A percentile compares a stretch with the other conserved stretches of the same genome.
Evolutionary conservation across 2,888 invertebrate species (phyloP).

Genomic region (Folsomia manolachei): DNA sequence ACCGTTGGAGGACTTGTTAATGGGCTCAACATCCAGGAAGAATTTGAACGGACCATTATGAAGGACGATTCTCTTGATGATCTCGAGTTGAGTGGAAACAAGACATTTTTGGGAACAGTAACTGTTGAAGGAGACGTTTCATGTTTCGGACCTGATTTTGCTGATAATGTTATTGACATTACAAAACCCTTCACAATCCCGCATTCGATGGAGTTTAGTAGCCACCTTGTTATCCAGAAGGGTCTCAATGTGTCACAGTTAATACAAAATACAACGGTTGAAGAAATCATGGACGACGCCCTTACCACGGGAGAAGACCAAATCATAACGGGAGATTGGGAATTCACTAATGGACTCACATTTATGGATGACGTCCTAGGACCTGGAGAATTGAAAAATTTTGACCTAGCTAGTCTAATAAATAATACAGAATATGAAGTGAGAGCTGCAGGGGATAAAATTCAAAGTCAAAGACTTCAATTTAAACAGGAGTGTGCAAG

Average conservation of each 20-base stretch:
- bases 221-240: slow-evolving; percentile 20
- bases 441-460: slow-evolving; percentile 11
- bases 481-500: slow-evolving; percentile 25
- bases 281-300: slow-evolving; percentile 26
- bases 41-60: slow-evolving; percentile 36
- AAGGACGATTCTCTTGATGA: slow-evolving; percentile 17
- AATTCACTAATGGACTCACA: slow-evolving; percentile 31
- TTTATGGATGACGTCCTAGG: slow-evolving; percentile 31
- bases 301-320: slow-evolving; percentile 33
- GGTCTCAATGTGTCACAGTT: slow-evolving; percentile 22
- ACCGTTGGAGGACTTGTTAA: slow-evolving; percentile 21
- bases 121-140: slow-evolving; percentile 21
- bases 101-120: slow-evolving; percentile 19
- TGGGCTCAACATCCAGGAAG: slow-evolving; percentile 20
- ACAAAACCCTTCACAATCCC: slow-evolving; percentile 19
- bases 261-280: slow-evolving; percentile 27
- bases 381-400: slow-evolving; percentile 23
- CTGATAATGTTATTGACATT: slow-evolving; percentile 27
- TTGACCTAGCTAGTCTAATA: slow-evolving; percentile 26
- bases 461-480: slow-evolving; percentile 15
- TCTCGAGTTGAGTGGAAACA: slow-evolving; percentile 13
- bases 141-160: slow-evolving; percentile 26
- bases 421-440: slow-evolving; percentile 22
- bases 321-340: slow-evolving; percentile 35
- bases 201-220: slow-evolving; percentile 28